Evolutionary conservation across 2,797 vertebrate species (phyloP), one percentile per base, ranked within the genome.

Genomic region (Lagodon rhomboides): DNA sequence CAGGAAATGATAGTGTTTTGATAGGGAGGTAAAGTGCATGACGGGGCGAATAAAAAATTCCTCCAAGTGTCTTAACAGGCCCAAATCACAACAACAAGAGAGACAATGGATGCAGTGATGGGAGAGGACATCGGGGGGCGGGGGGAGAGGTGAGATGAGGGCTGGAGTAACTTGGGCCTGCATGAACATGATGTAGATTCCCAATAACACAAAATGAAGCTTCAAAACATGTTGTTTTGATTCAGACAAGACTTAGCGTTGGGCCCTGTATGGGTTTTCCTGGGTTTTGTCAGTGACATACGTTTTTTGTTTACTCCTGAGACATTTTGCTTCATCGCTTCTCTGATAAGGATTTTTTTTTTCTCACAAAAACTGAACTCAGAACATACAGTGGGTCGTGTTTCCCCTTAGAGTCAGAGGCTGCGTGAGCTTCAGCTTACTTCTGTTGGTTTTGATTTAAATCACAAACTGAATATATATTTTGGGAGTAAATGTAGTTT

Each of bases 51-150:
- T 43, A 63, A 80, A 75, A 59, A 85, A 80, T 89, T 89, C 89
- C 84, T 72, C 63, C 22, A 61, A 83, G 8, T 85, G 86, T 84
- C 80, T 86, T 75, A 82, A 85, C 87, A 89, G 63, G 71, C 65
- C 82, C 18, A 43, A 43, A 75, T 61, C 8, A 60, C 17, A 76
- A 61, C 16, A 72, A 46, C 17, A 38, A 43, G 17, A 12, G 17
- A 58, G 1, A 17, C 53, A 43, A 65, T 23, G 20, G 4, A 16
- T 64, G 41, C 6, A 12, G 59, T 15, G 20, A 51, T 47, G 27
- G 54, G 11, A 44, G 47, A 11, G 13, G 20, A 34, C 27, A 22
- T 16, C 1, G 9, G 23, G 54, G 7, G 18, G 44, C 30, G 30
- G 30, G 2, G 10, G 25, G 17, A 3, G 44, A 51, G 43, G 23